Conservation (phyloP, 2,888 invertebrate genomes). For the Brenthis hecate region DNA sequence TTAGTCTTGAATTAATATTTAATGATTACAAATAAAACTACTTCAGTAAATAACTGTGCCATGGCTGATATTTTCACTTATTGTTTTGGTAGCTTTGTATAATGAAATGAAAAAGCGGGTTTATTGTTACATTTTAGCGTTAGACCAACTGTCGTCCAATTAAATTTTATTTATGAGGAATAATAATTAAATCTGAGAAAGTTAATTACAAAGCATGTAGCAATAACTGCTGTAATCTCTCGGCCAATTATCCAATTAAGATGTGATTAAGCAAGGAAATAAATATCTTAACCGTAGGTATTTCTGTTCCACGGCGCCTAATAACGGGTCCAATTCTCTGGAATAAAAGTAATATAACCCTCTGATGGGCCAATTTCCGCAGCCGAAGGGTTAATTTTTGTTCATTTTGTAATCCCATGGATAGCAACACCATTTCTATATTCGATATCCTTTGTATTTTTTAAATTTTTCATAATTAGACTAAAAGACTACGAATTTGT, state of each 20-base stretch:
- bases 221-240: conserved; percentile 6
- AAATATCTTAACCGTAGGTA: conserved; percentile 3
- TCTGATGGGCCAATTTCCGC: conserved; percentile 18
- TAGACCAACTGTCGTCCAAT: too few relatives aligned
- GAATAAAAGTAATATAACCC: conserved; percentile 18
- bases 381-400: conserved; percentile 6
- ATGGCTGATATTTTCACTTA: too few relatives aligned
- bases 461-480: not conserved
- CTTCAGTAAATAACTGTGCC: too few relatives aligned
- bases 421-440: not conserved
- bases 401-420: conserved; percentile 4
- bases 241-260: conserved; percentile 15
- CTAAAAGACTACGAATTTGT: not conserved
- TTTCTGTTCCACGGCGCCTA: conserved; percentile 9
- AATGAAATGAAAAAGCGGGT: too few relatives aligned
- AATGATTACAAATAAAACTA: too few relatives aligned
- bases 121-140: too few relatives aligned
- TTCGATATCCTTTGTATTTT: not conserved
- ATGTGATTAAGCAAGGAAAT: conserved; percentile 12
- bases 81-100: too few relatives aligned
- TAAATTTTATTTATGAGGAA: too few relatives aligned
- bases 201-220: not conserved
- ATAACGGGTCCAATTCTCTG: conserved; percentile 16
- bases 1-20: too few relatives aligned
- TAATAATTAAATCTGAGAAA: too few relatives aligned